Evolutionary conservation across 2,888 invertebrate genomes (phyloP), one percentile per base, ranked within the genome.

Genomic region (Eremobia ochroleuca): DNA sequence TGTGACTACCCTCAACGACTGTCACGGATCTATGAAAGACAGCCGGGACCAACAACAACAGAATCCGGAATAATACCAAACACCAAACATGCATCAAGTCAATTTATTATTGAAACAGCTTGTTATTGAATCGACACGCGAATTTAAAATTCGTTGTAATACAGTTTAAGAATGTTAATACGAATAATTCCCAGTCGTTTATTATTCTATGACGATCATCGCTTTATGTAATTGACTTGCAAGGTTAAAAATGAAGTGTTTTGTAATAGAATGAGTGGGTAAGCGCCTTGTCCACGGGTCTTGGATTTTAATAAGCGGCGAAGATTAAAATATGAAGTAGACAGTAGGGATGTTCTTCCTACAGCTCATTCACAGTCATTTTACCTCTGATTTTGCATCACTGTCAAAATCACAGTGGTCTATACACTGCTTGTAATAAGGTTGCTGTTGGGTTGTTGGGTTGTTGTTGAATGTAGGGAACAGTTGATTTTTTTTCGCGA

Each of bases 231-330:
- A 89, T 85, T 88, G 84, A 69, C 69, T 79, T 74, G 72, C 71
- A 84, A 86, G 81, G 87, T 87, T 82, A 73, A 85, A 87, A 88
- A 85, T 88, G 69, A 73, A 71, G 40, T 79, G 76, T 76, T 70
- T 73, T 69, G 65, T 65, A 74, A 67, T 73, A 21, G 31, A 40
- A 4, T 21, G 64, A 64, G 58, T 65, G 55, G 62, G 8, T 34
- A 34, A 79, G 71, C 79, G 52, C n/a, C 79, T 52, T 71, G 37
- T 78, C 2, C 62, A 37, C 6, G 52, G n/a, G 28, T 46, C 52
- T 61, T 11, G 28, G 52, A 34, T 70, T 78, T 70, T 62, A 77
- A 62, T 70, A 37, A 77, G 40, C n/a, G n/a, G n/a, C n/a, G n/a
- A n/a, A n/a, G n/a, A n/a, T n/a, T n/a, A n/a, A n/a, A n/a, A n/a